These are phyloP conservation scores for Halcyon leucocephala DNA, from an alignment of 2,797 vertebrate species.

Conservation along the genomic window DNA sequence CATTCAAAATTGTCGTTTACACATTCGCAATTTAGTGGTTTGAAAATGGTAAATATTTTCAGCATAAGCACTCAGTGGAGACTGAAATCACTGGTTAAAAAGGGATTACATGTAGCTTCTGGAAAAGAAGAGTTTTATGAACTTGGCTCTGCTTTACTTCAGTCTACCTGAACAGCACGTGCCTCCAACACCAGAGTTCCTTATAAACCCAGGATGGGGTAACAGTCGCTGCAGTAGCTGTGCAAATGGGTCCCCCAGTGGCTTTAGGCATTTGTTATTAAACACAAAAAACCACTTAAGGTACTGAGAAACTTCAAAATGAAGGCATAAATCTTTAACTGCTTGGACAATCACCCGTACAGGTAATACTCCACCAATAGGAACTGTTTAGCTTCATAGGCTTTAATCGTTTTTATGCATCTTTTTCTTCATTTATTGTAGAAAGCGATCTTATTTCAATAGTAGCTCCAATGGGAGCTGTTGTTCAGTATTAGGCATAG, in stretches of 20 bases:
- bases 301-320: background rate
- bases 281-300: background rate
- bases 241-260: background rate
- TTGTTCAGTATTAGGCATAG: background rate
- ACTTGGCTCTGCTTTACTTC: background rate
- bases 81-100: background rate
- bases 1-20: background rate
- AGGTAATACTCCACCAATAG: background rate
- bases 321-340: conserved; percentile 3
- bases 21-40: background rate
- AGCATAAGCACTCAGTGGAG: background rate
- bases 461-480: background rate
- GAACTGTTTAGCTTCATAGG: background rate
- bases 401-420: background rate
- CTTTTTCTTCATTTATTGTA: conserved; percentile 25
- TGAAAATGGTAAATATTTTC: conserved; percentile 4
- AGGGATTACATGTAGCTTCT: background rate
- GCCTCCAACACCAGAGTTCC: background rate
- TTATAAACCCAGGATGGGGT: background rate
- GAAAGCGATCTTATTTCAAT: background rate
- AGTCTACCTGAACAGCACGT: background rate
- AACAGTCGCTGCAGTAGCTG: background rate
- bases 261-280: background rate
- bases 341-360: background rate
- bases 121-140: background rate